Conservation (phyloP, 2,797 vertebrate species). For the Gallinago nigripennis region DNA sequence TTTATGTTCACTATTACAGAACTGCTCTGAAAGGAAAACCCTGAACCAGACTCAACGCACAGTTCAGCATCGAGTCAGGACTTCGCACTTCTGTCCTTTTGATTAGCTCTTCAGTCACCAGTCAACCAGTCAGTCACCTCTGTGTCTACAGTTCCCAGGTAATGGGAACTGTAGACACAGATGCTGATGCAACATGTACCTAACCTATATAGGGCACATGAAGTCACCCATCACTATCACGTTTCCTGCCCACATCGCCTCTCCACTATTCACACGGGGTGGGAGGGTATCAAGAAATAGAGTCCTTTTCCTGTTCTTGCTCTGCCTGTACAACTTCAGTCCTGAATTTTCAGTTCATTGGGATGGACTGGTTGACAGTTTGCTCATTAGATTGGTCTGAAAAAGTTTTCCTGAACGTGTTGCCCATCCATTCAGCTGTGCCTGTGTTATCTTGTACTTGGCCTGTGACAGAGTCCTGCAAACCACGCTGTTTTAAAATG, state of each 20-base stretch:
- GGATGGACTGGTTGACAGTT: background rate
- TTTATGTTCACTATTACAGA: background rate
- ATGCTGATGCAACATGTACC: background rate
- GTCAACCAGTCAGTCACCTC: background rate
- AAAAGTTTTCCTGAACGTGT: background rate
- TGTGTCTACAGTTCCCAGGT: background rate
- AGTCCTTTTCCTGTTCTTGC: background rate
- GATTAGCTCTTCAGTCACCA: background rate
- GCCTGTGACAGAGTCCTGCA: background rate
- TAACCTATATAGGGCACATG: background rate
- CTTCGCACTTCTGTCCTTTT: background rate
- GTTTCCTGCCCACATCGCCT: background rate
- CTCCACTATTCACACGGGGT: rapidly evolving
- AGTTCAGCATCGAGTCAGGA: background rate
- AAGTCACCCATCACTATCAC: background rate
- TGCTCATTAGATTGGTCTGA: background rate
- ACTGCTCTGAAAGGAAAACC: background rate
- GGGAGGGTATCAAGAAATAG: background rate
- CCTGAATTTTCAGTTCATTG: background rate
- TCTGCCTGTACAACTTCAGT: background rate
- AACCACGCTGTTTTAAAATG: background rate
- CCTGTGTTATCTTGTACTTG: background rate
- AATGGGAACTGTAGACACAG: background rate
- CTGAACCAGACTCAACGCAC: background rate
- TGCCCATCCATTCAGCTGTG: background rate